A percentile compares a stretch with the other conserved stretches of the same genome.
phyloP scores from a whole-genome alignment of 2,797 vertebrate species.

The Danio jaintianensis region DNA sequence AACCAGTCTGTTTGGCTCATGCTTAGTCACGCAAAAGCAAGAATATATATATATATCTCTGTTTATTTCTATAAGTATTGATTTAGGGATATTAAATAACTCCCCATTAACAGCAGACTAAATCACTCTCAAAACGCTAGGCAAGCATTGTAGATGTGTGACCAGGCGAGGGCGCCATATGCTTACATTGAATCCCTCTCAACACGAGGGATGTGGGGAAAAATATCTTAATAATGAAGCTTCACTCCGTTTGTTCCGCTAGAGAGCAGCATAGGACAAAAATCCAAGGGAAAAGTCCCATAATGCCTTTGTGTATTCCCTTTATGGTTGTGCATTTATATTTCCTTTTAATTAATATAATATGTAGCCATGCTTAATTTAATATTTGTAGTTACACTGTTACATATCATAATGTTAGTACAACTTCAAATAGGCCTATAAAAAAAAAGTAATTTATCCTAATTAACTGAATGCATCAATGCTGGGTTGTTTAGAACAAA shows the following conservation, averaged over 20 bases:
- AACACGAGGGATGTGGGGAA: background rate
- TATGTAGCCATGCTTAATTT: background rate
- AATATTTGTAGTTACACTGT: no score
- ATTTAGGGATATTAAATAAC: background rate
- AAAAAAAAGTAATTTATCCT: background rate
- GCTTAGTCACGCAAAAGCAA: background rate
- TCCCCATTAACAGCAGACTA: background rate
- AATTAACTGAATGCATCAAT: background rate
- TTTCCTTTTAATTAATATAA: background rate
- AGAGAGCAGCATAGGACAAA: conserved; percentile 5
- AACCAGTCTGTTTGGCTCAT: background rate
- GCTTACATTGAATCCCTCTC: background rate
- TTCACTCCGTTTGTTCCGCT: background rate
- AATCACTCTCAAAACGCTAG: no score
- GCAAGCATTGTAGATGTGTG: background rate
- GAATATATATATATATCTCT: no score
- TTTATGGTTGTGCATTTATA: background rate
- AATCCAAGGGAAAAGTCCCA: background rate
- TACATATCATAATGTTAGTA: background rate
- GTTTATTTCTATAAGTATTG: background rate
- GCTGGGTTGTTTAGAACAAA: no score
- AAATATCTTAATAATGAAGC: background rate
- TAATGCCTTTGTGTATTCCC: background rate
- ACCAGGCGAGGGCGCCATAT: background rate
- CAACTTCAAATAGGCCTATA: background rate